phyloP scores from a whole-genome alignment of 92 coral and sea anemone genomes.

The Siderastrea siderea region DNA sequence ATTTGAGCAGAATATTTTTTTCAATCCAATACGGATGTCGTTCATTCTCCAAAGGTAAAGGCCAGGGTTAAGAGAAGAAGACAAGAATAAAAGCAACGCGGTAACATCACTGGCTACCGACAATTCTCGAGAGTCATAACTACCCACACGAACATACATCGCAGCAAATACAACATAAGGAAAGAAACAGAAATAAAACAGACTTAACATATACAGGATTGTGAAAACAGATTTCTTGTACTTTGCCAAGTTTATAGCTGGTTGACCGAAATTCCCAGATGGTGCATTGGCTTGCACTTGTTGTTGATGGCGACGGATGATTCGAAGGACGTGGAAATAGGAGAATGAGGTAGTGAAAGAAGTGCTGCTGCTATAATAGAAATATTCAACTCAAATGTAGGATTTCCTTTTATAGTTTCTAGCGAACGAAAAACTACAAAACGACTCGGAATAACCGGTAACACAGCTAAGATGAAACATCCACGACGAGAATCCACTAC shows the following conservation, averaged over 20 bases:
- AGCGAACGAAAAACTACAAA: neutral
- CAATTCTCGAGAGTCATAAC: neutral
- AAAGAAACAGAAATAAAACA: neutral
- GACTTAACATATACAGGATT: neutral
- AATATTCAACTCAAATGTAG: neutral
- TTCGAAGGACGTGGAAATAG: slow-evolving; percentile 3
- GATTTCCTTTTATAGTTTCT: no score
- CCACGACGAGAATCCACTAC: neutral
- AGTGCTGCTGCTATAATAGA: neutral
- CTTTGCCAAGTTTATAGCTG: slow-evolving; percentile 4
- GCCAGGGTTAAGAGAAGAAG: neutral
- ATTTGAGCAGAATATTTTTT: neutral
- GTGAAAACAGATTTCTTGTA: neutral
- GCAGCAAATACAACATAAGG: neutral
- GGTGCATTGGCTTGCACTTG: slow-evolving; percentile 9
- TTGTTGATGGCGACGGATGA: slow-evolving; percentile 7
- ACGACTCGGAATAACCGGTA: neutral
- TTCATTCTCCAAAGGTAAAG: slow-evolving; percentile 9
- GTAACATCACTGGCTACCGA: no score
- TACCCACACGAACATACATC: neutral
- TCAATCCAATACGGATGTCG: neutral
- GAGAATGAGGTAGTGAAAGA: neutral
- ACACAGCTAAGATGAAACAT: neutral
- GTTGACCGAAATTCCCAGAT: neutral
- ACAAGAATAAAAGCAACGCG: neutral